These are phyloP conservation scores for Heteromormyrus szaboi DNA, from an alignment of 2,797 vertebrate genomes.

Conservation along the genomic window DNA sequence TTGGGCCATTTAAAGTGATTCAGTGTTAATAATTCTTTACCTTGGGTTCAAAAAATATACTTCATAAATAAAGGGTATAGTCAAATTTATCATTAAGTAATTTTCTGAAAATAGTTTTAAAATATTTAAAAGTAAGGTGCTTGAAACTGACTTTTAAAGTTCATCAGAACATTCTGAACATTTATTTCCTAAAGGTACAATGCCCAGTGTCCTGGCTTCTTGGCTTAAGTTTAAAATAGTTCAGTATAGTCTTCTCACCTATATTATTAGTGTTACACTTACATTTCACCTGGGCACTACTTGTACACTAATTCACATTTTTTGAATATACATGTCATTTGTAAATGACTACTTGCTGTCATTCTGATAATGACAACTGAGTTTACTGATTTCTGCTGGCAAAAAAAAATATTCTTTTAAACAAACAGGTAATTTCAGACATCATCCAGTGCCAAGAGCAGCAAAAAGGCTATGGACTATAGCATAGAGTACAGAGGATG, in stretches of 20 bases:
- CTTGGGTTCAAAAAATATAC: conserved; percentile 53
- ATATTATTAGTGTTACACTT: conserved; percentile 21
- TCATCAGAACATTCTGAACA: conserved; percentile 27
- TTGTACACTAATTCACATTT: conserved; percentile 26
- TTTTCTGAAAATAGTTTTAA: conserved; percentile 44
- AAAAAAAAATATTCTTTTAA: neutral
- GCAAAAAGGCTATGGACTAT: neutral
- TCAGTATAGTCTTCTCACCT: conserved; percentile 22
- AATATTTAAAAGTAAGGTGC: conserved; percentile 71
- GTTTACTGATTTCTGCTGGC: neutral
- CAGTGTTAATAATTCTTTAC: conserved; percentile 44
- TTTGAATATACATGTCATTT: conserved; percentile 3
- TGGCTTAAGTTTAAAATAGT: neutral
- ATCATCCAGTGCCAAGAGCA: neutral
- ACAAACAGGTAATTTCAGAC: neutral
- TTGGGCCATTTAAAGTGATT: conserved; percentile 39
- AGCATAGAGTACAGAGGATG: neutral
- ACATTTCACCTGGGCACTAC: conserved; percentile 29
- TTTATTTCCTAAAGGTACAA: conserved; percentile 16
- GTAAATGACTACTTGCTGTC: neutral
- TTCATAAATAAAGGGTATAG: conserved; percentile 49
- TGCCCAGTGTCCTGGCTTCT: neutral
- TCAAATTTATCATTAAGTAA: conserved; percentile 47
- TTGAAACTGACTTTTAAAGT: conserved; percentile 56
- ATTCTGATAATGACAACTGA: neutral